Evolutionary conservation across 2,113 vertebrate species (phyloP).

Genomic region (Lycaon pictus): DNA sequence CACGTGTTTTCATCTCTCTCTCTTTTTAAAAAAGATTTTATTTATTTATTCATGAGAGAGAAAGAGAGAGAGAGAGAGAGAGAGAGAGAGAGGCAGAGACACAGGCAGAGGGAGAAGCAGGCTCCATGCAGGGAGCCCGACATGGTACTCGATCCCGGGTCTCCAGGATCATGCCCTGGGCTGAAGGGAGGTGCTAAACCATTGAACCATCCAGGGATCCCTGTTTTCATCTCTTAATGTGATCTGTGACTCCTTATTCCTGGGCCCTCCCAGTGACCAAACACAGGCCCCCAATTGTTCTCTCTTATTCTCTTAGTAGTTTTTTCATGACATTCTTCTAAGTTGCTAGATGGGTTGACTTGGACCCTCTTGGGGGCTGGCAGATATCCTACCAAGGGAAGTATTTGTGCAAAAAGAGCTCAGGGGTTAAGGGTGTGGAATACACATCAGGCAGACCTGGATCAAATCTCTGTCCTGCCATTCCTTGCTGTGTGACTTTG

Average conservation of each 20-base stretch:
- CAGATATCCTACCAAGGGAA: not conserved
- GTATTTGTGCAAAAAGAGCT: not conserved
- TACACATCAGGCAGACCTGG: not conserved
- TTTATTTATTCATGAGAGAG: too few species aligned
- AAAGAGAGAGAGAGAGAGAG: too few species aligned
- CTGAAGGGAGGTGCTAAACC: too few species aligned
- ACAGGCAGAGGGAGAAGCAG: too few species aligned
- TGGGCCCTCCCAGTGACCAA: not conserved
- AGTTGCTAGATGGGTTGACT: not conserved
- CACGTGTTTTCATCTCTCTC: not conserved
- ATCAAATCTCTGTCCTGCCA: not conserved
- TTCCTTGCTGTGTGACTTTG: constrained; percentile 3
- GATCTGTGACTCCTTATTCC: not conserved
- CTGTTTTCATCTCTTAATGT: not conserved
- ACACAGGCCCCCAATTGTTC: not conserved
- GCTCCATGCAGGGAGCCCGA: too few species aligned
- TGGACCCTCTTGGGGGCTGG: not conserved
- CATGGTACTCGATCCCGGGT: too few species aligned
- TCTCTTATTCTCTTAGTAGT: not conserved
- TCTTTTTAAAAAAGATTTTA: too few species aligned
- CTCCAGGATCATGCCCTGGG: too few species aligned
- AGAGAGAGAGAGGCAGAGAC: too few species aligned
- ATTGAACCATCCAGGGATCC: too few species aligned
- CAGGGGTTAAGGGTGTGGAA: not conserved
- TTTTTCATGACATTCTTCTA: constrained; percentile 6